Evolutionary conservation across 2,888 invertebrate species (phyloP), one percentile per base, ranked within the genome.

Genomic region (Cyaniris semiargus): DNA sequence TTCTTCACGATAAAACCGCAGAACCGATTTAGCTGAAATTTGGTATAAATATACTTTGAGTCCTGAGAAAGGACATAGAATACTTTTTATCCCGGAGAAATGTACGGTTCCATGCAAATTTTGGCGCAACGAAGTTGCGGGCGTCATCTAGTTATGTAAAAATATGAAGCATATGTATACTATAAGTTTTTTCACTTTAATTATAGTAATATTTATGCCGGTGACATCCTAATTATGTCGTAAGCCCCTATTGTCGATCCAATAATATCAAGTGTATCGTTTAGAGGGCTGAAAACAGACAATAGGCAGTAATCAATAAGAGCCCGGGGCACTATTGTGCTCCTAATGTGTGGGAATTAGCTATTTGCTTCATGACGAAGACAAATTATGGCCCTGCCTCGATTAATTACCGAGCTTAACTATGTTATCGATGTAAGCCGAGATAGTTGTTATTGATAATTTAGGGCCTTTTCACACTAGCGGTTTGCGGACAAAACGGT

Each of bases 281-380:
- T 91, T 88, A 88, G 89, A 88, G 86, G 87, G 86, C 84, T 87
- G 85, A 87, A 87, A 88, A 86, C 86, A 90, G 89, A 93, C 93
- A 93, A 93, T 92, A 86, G 92, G 79, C 80, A 84, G 91, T 91
- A 92, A 93, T 93, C 93, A 93, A 93, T 93, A 93, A 92, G 90
- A 87, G 86, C 85, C 86, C 85, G 84, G 87, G 87, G 85, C 85
- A 84, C 91, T 86, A 91, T 93, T 93, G 93, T 93, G 88, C 87
- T 86, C 87, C 87, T 92, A 93, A 92, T 92, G 91, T 92, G 91
- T 88, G 89, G 91, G 91, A 92, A 93, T 93, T 93, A 93, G 92
- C 93, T 92, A 91, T 92, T 93, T 93, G 88, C 89, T 87, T 85
- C 87, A 85, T 90, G 93, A 93, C 93, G 93, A 93, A 93, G 93